phyloP scores from a whole-genome alignment of 2,797 vertebrate species.

The Betta splendens region DNA sequence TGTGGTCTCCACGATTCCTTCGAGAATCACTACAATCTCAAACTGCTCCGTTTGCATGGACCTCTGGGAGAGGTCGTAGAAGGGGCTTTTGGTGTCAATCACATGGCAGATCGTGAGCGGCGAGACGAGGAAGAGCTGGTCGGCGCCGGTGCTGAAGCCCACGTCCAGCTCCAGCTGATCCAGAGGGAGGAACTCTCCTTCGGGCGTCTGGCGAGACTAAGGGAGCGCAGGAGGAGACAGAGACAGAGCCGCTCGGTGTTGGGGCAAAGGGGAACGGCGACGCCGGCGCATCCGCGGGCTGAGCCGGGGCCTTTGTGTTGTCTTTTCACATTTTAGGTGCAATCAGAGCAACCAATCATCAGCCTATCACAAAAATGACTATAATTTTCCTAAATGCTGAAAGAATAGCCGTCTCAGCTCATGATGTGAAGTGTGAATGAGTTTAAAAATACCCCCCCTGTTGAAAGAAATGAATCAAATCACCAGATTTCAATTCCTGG shows the following conservation, averaged over 20 bases:
- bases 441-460: background rate
- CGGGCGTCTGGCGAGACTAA: slow-evolving; percentile 97
- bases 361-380: slow-evolving; percentile 13
- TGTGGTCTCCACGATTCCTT: slow-evolving; percentile 98
- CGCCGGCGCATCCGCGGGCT: slow-evolving; percentile 62
- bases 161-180: slow-evolving; percentile 99
- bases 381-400: slow-evolving; percentile 7
- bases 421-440: background rate
- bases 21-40: slow-evolving; percentile 98
- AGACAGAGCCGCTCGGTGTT: slow-evolving; percentile 53
- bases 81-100: slow-evolving; percentile 98
- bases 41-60: slow-evolving; percentile 99
- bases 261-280: slow-evolving; percentile 48
- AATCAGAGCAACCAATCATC: slow-evolving; percentile 69
- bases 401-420: slow-evolving; percentile 14
- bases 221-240: slow-evolving; percentile 67
- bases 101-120: slow-evolving; percentile 99
- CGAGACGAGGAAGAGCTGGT: slow-evolving; percentile 99
- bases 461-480: slow-evolving; percentile 2
- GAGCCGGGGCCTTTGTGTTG: slow-evolving; percentile 51
- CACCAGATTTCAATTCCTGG: background rate
- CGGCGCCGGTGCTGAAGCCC: slow-evolving; percentile 97
- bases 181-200: slow-evolving; percentile 98
- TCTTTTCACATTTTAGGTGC: slow-evolving; percentile 66
- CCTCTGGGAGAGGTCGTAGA: slow-evolving; percentile 97